Percentiles rank a stretch among this genome's conserved stretches.
Evolutionary conservation across 2,888 invertebrate species (phyloP).

Genomic region (Acanthoscelides obtectus): DNA sequence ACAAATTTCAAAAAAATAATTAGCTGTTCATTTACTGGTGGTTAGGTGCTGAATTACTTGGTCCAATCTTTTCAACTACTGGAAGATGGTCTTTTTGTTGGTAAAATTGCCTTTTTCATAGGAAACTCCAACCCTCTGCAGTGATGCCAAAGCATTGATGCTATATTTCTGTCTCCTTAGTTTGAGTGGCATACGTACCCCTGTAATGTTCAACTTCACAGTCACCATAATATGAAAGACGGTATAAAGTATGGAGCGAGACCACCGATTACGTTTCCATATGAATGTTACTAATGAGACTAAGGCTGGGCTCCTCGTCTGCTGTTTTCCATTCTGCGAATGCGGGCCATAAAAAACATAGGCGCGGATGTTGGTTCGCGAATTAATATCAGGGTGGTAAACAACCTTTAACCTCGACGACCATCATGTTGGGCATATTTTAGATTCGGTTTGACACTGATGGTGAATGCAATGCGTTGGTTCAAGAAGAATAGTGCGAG

Average conservation of each 20-base stretch:
- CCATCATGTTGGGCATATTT: neutral
- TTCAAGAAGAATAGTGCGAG: neutral
- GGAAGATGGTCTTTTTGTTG: too few species aligned
- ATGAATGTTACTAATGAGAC: neutral
- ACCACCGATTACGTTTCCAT: neutral
- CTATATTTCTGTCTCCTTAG: too few species aligned
- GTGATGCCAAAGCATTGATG: too few species aligned
- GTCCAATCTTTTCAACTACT: too few species aligned
- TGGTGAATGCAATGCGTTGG: neutral
- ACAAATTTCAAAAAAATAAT: too few species aligned
- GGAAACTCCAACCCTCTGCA: too few species aligned
- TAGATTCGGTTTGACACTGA: neutral
- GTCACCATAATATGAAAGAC: slow-evolving; percentile 23
- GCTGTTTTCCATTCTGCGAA: neutral
- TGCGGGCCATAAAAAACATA: neutral
- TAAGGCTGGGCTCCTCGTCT: neutral
- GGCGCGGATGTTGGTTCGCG: neutral
- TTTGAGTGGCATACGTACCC: neutral
- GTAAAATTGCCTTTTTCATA: too few species aligned
- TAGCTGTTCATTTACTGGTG: too few species aligned
- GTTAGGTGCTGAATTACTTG: too few species aligned
- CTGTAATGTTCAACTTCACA: slow-evolving; percentile 26
- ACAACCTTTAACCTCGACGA: neutral
- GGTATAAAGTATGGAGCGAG: neutral
- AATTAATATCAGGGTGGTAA: neutral